A percentile compares a stretch with the other conserved stretches of the same genome.
Conservation (phyloP, 2,797 vertebrate genomes). For the Mus spretus region DNA sequence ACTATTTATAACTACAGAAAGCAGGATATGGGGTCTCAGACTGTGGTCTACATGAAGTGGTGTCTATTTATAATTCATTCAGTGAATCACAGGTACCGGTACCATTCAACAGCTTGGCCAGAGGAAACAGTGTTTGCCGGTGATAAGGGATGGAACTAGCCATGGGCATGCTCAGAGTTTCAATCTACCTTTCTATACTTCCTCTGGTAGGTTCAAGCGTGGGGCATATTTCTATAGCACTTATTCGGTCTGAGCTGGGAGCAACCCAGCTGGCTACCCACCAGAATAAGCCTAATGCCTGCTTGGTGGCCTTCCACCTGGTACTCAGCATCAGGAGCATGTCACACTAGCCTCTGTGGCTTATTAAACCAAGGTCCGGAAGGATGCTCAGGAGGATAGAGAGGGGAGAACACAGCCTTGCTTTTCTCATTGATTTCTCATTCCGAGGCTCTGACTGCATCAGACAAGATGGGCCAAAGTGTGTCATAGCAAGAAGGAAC, state of each 20-base stretch:
- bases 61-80: neutral
- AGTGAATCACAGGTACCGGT: neutral
- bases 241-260: neutral
- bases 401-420: neutral
- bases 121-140: neutral
- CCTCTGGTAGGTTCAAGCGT: neutral
- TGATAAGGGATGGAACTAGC: neutral
- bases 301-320: neutral
- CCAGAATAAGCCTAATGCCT: neutral
- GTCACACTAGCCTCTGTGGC: neutral
- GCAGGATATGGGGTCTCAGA: neutral
- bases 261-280: neutral
- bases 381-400: neutral
- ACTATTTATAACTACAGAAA: neutral
- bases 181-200: neutral
- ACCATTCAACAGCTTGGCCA: neutral
- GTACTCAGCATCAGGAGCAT: neutral
- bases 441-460: neutral
- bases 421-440: conserved; percentile 7
- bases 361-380: neutral
- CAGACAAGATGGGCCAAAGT: neutral
- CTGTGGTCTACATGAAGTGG: neutral
- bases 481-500: neutral
- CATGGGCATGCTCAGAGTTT: neutral
- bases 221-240: neutral